These are phyloP conservation scores for Polydrusus cervinus DNA, from an alignment of 2,888 invertebrate genomes.

Conservation along the genomic window DNA sequence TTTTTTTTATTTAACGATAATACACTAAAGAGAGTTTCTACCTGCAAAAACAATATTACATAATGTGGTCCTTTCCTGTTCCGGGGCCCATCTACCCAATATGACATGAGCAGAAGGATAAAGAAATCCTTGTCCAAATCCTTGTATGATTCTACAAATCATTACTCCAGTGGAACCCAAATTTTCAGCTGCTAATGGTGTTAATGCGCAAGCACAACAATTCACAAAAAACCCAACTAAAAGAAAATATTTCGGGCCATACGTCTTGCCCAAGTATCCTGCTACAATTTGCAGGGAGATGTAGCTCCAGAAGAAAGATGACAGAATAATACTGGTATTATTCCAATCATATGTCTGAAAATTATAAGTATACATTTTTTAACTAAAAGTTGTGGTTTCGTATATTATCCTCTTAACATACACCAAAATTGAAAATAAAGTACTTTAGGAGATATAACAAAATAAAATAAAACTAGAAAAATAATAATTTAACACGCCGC, in stretches of 20 bases:
- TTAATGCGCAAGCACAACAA: conserved; percentile 79
- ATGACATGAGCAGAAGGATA: conserved; percentile 82
- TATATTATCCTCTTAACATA: too few relatives aligned
- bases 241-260: conserved; percentile 83
- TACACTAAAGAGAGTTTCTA: too few relatives aligned
- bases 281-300: conserved; percentile 64
- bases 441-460: conserved; percentile 1
- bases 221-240: conserved; percentile 73
- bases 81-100: conserved; percentile 84
- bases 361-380: too few relatives aligned
- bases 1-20: too few relatives aligned
- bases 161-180: conserved; percentile 58
- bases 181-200: conserved; percentile 53
- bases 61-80: conserved; percentile 79
- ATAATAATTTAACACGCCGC: too few relatives aligned
- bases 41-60: conserved; percentile 77
- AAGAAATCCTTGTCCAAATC: conserved; percentile 78
- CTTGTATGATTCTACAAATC: conserved; percentile 68
- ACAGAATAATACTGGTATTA: conserved; percentile 73
- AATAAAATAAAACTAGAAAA: too few relatives aligned
- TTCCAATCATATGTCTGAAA: conserved; percentile 44
- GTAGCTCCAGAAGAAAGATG: conserved; percentile 89
- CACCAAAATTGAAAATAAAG: too few relatives aligned
- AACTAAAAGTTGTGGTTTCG: too few relatives aligned
- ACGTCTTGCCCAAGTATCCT: conserved; percentile 77